Conservation (phyloP, 2,888 invertebrate species). For the Myopa testacea region DNA sequence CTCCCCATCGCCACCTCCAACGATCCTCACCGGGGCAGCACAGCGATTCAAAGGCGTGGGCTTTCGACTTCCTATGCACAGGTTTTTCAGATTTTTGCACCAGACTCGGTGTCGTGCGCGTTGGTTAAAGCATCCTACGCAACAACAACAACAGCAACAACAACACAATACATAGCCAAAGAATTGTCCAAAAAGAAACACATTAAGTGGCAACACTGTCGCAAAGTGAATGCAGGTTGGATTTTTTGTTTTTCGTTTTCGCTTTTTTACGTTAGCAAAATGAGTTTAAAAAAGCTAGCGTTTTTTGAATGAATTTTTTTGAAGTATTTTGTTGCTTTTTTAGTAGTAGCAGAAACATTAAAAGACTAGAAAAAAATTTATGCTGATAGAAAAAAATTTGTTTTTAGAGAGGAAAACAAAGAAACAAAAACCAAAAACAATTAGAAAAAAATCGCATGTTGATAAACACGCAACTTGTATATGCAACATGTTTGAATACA, state of each 20-base stretch:
- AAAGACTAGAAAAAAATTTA: background rate
- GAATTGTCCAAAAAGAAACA: background rate
- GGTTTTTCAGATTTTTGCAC: constrained; percentile 21
- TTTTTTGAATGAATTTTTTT: constrained; percentile 23
- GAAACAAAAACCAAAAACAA: no score
- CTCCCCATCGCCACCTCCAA: background rate
- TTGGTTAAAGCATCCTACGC: constrained; percentile 7
- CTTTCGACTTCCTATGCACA: constrained; percentile 21
- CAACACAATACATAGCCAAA: background rate
- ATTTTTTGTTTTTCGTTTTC: no score
- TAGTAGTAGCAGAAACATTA: background rate
- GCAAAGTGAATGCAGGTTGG: background rate
- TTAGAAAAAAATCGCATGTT: no score
- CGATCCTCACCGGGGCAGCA: background rate
- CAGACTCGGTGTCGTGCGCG: constrained; percentile 23
- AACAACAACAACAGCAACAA: background rate
- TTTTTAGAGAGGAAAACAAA: background rate
- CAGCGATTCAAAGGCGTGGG: constrained; percentile 4
- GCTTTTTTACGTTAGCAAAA: constrained; percentile 7
- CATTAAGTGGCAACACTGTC: constrained; percentile 9
- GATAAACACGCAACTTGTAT: no score
- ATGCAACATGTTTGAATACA: background rate
- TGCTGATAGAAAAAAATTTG: background rate
- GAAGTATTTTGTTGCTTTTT: background rate
- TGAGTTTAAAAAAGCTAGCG: background rate